These are phyloP conservation scores for Andrena praecox DNA, from an alignment of 2,888 invertebrate species.

Conservation along the genomic window DNA sequence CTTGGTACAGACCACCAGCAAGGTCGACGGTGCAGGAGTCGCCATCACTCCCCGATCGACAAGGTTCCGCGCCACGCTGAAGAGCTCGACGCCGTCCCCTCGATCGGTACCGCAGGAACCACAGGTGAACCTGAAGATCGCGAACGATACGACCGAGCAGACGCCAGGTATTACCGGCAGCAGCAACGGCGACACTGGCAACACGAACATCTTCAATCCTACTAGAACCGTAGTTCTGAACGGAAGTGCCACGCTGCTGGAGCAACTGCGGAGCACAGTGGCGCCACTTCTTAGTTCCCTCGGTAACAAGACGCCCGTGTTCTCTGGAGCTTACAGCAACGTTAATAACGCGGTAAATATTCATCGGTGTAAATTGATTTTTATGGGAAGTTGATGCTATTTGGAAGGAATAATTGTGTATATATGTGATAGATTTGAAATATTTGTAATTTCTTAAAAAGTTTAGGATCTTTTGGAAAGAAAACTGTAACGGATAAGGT, in stretches of 20 bases:
- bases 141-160: slow-evolving; percentile 58
- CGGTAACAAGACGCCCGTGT: slow-evolving; percentile 79
- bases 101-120: slow-evolving; percentile 78
- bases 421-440: too few relatives aligned
- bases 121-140: slow-evolving; percentile 70
- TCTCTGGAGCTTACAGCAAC: slow-evolving; percentile 78
- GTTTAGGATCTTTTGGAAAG: too few relatives aligned
- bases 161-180: slow-evolving; percentile 62
- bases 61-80: slow-evolving; percentile 67
- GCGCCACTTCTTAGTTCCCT: slow-evolving; percentile 80
- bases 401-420: too few relatives aligned
- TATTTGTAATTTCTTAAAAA: too few relatives aligned
- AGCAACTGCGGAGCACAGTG: slow-evolving; percentile 82
- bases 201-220: slow-evolving; percentile 81
- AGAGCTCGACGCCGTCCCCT: slow-evolving; percentile 53
- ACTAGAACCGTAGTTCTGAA: slow-evolving; percentile 74
- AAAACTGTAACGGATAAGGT: too few relatives aligned
- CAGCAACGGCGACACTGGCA: slow-evolving; percentile 77
- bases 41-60: slow-evolving; percentile 78
- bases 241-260: slow-evolving; percentile 77
- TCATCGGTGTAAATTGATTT: not conserved
- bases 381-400: not conserved
- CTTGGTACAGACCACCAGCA: slow-evolving; percentile 56
- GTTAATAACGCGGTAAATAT: slow-evolving; percentile 78
- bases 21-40: slow-evolving; percentile 34